Percentiles rank a stretch among this genome's conserved stretches.
Conservation (phyloP, 2,113 vertebrate species). For the Vidua chalybeata region DNA sequence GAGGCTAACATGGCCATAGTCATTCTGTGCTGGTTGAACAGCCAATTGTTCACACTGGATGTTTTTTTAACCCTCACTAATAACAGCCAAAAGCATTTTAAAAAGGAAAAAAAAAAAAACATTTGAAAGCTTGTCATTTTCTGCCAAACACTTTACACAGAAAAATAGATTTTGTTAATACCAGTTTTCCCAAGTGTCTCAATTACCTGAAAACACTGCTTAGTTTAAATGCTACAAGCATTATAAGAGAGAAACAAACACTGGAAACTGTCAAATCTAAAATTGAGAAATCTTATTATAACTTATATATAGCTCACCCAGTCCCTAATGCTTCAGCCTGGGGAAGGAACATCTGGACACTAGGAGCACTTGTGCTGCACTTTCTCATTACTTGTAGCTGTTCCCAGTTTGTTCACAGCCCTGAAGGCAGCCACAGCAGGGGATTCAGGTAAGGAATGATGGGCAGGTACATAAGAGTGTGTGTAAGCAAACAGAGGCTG, state of each 20-base stretch:
- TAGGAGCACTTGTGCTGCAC: background rate
- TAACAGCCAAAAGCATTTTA: conserved; percentile 31
- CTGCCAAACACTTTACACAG: conserved; percentile 19
- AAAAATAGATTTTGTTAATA: conserved; percentile 46
- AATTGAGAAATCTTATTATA: background rate
- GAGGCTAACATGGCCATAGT: background rate
- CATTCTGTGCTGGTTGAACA: background rate
- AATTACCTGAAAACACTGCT: conserved; percentile 53
- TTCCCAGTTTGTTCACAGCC: background rate
- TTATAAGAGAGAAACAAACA: background rate
- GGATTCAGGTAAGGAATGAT: background rate
- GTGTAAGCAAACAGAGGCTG: background rate
- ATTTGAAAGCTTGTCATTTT: conserved; percentile 19
- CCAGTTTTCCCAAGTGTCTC: conserved; percentile 37
- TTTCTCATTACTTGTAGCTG: background rate
- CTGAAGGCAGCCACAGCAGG: background rate
- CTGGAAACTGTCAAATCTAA: background rate
- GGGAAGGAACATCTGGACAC: background rate
- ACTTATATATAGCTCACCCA: background rate
- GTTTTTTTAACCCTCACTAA: conserved; percentile 19
- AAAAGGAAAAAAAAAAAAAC: background rate
- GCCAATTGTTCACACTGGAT: background rate
- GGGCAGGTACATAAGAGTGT: background rate
- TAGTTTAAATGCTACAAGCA: conserved; percentile 7
- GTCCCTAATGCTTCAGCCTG: background rate